Evolutionary conservation across 1,140 invertebrate genomes (phyloP).

Genomic region (Zaprionus davidi): DNA sequence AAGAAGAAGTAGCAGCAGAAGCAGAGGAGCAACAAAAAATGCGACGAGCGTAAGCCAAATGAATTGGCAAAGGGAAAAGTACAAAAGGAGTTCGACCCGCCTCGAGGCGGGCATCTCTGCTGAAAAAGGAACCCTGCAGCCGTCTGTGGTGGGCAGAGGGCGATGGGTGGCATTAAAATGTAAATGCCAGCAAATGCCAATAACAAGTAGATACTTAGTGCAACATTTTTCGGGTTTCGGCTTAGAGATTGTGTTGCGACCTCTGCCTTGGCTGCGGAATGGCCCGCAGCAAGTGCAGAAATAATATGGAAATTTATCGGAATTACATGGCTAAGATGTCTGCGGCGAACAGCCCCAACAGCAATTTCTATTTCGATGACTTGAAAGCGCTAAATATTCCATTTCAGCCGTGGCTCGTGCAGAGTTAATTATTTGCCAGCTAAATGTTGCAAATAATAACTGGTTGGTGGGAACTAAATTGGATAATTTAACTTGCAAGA

Average conservation of each 20-base stretch:
- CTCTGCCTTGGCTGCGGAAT: neutral
- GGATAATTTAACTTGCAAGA: neutral
- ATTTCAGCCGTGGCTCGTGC: neutral
- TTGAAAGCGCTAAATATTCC: conserved; percentile 6
- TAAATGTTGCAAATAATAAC: neutral
- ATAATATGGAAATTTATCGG: conserved; percentile 18
- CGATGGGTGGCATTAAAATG: conserved; percentile 61
- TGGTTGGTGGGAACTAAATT: neutral
- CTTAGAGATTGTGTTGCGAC: conserved; percentile 14
- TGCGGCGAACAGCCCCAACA: neutral
- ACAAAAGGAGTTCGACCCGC: conserved; percentile 58
- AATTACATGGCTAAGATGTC: conserved; percentile 9
- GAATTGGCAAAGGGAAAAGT: conserved; percentile 58
- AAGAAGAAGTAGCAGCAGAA: conserved; percentile 12
- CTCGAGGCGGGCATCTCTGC: conserved; percentile 9
- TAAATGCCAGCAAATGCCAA: conserved; percentile 71
- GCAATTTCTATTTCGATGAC: conserved; percentile 6
- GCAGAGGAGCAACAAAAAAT: conserved; percentile 3
- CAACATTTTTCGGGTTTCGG: conserved; percentile 34
- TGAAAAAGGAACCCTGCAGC: conserved; percentile 24
- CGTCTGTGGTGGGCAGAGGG: conserved; percentile 22
- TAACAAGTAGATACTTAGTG: conserved; percentile 56
- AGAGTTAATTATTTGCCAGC: conserved; percentile 14
- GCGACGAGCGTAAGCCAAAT: conserved; percentile 51
- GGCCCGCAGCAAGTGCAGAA: conserved; percentile 26